Evolutionary conservation across 1,140 invertebrate genomes (phyloP), one percentile per base, ranked within the genome.

Genomic region (Myzus persicae): DNA sequence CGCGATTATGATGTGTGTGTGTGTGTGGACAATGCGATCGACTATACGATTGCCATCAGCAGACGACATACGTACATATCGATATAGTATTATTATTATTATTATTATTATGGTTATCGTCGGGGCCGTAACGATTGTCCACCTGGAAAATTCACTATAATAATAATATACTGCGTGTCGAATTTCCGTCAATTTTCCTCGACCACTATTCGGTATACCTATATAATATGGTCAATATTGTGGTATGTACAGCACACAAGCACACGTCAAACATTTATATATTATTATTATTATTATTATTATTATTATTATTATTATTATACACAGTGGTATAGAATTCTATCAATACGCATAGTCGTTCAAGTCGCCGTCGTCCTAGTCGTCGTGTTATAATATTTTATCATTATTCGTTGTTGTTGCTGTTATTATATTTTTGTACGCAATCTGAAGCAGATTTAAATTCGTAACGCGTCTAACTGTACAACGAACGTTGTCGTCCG

Each of bases 381-480:
- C 44, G 44, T 48, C 44, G 85, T 36, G 31, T 24, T 7, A 5
- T 87, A 46, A 36, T 22, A 36, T 88, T 11, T 31, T 67, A 76
- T 76, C 31, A 76, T 76, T 76, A 76, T 76, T 76, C 59, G 14
- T 87, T 20, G 48, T 51, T 46, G 31, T 87, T n/a, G 44, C 31
- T 87, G 26, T 44, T 85, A 85, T 85, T 44, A 31, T 44, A 31
- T 44, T 46, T 44, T 87, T 46, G 31, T 44, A 44, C 42, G 42
- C 84, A n/a, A 87, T 87, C 38, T 89, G 89, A 42, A 91, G 54
- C 59, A 67, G 90, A 91, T 91, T 91, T 91, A 91, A 91, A 91
- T 91, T 91, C 59, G 90, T 76, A 76, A 91, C 67, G 67, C 87
- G 67, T 91, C 26, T 91, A 76, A 91, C 59, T 81, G 90, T 91